phyloP scores from a whole-genome alignment of 2,888 invertebrate species.

The Pheosia tremula region DNA sequence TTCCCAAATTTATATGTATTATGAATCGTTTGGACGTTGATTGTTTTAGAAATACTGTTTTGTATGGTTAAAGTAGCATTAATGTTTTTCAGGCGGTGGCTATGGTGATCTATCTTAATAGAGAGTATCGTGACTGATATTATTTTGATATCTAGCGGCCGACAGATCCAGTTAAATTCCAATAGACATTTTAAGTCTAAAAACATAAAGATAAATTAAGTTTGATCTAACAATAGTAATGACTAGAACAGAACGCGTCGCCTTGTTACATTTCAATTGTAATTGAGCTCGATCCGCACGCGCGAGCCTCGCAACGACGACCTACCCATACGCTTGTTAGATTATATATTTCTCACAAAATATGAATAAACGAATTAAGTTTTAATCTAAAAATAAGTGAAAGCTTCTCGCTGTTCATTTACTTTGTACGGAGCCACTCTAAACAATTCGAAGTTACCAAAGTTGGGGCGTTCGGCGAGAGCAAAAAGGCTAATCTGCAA shows the following conservation, averaged over 20 bases:
- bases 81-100: no score
- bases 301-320: not conserved
- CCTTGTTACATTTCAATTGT: not conserved
- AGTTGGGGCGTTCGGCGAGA: slow-evolving; percentile 24
- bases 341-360: slow-evolving; percentile 17
- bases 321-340: not conserved
- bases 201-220: not conserved
- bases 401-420: slow-evolving; percentile 24
- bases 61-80: no score
- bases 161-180: not conserved
- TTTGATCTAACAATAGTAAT: not conserved
- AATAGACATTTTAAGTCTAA: not conserved
- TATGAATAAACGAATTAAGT: slow-evolving; percentile 25
- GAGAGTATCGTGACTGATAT: not conserved
- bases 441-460: slow-evolving; percentile 44
- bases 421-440: slow-evolving; percentile 31
- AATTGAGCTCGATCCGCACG: not conserved
- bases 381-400: slow-evolving; percentile 20
- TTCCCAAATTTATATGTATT: no score
- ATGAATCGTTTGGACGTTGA: no score
- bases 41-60: no score
- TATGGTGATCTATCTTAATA: no score
- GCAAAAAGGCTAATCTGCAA: slow-evolving; percentile 48
- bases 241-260: slow-evolving; percentile 1
- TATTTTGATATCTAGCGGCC: not conserved